Base-by-base conservation (phyloP, 2,113 vertebrate species). In the Scytalopus superciliaris region DNA sequence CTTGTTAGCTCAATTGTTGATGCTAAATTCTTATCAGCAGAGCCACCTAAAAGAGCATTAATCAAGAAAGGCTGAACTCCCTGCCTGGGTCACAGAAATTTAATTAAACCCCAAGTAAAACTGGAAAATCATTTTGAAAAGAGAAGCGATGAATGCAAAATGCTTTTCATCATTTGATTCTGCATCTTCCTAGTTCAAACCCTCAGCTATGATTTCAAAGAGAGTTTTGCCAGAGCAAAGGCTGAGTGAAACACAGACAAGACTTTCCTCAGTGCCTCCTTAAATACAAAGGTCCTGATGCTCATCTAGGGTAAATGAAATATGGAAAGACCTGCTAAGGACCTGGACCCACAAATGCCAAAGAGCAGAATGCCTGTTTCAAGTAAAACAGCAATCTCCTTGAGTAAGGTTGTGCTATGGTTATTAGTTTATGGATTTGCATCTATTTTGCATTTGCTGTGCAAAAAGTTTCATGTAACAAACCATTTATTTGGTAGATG, bases 1-100 rank as follows among this genome's bases (percentile, higher is more conserved):
- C 94, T 96, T 89, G 92, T 96, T 95, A 96, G 94, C 86, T 92
- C 93, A 73, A 81, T 96, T 93, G 96, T 96, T 94, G 95, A 89
- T 87, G 88, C 56, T 90, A 90, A 95, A 90, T 89, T 96, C 95
- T 96, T 96, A 97, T 97, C 96, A 91, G 95, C 93, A 91, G 90
- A 95, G 84, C 50, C 93, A 96, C 95, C 96, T 97, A 96, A 96
- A 97, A 95, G 90, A 91, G 73, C 84, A 85, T 93, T 96, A 92
- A 96, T 97, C 96, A 94, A 90, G 90, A 83, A 90, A 95, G 55
- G 89, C 94, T 94, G 94, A 93, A 93, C 80, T 93, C 80, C 63
- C 78, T 44, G 81, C 67, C 53, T 70, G 93, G 96, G 92, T 94
- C 94, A 87, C 45, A 84, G 86, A 93, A 92, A 97, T 95, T 96